A percentile compares a stretch with the other conserved stretches of the same genome.
phyloP scores from a whole-genome alignment of 2,113 vertebrate species.

The Hassar affinis region DNA sequence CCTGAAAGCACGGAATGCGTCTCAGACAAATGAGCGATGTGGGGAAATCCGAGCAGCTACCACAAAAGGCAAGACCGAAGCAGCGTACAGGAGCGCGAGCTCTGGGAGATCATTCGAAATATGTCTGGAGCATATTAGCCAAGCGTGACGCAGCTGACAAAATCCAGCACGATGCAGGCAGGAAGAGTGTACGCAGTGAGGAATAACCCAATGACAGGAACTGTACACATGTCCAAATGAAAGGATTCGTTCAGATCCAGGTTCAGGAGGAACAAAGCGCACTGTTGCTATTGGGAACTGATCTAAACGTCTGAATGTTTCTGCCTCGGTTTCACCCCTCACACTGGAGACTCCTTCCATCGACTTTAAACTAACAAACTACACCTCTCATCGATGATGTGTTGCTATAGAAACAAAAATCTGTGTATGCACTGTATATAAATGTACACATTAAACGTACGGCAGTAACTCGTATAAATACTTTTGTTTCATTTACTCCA shows the following conservation, averaged over 20 bases:
- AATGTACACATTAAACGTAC: background rate
- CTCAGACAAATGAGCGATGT: background rate
- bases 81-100: background rate
- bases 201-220: constrained; percentile 16
- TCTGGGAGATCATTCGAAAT: background rate
- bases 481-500: background rate
- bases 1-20: too few species aligned
- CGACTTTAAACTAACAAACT: too few species aligned
- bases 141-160: background rate
- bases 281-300: too few species aligned
- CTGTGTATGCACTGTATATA: background rate
- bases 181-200: background rate
- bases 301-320: too few species aligned
- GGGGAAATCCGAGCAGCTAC: background rate
- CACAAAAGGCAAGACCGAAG: background rate
- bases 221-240: background rate
- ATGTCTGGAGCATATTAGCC: background rate
- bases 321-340: too few species aligned
- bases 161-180: background rate
- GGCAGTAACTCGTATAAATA: background rate
- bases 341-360: constrained; percentile 10
- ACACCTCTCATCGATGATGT: too few species aligned
- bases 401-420: background rate
- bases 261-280: too few species aligned
- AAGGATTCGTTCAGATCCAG: background rate